These are phyloP conservation scores for Menidia beryllina DNA, from an alignment of 2,113 vertebrate genomes.

Conservation along the genomic window DNA sequence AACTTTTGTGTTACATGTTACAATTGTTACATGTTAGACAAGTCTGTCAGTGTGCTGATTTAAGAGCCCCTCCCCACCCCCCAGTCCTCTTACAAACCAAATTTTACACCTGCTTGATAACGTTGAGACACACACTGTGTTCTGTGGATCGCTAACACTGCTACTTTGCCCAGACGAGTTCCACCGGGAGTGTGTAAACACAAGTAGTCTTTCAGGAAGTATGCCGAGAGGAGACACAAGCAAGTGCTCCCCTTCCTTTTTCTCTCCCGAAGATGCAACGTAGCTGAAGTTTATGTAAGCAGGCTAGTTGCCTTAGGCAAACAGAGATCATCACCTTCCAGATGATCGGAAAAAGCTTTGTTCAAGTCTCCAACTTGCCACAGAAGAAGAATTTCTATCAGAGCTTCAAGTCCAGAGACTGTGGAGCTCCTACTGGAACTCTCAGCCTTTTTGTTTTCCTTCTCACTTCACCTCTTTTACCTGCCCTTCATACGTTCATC, in stretches of 20 bases:
- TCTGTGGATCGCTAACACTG: constrained; percentile 55
- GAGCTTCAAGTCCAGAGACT: constrained; percentile 31
- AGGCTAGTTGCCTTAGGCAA: constrained; percentile 7
- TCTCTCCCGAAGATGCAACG: constrained; percentile 24
- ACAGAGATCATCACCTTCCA: constrained; percentile 30
- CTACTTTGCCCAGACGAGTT: constrained; percentile 59
- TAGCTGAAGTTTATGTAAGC: constrained; percentile 45
- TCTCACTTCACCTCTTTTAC: constrained; percentile 59
- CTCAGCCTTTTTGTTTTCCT: constrained; percentile 48
- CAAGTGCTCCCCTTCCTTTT: background rate
- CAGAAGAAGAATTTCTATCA: constrained; percentile 25
- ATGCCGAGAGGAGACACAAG: constrained; percentile 35
- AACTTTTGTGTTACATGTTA: too few species aligned
- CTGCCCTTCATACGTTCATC: constrained; percentile 43
- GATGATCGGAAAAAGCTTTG: constrained; percentile 29
- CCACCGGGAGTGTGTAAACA: constrained; percentile 65
- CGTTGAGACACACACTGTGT: constrained; percentile 50
- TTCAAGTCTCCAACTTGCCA: constrained; percentile 14
- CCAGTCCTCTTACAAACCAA: constrained; percentile 63
- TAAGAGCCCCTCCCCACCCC: constrained; percentile 65
- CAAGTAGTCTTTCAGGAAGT: constrained; percentile 65
- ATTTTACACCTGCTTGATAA: constrained; percentile 59
- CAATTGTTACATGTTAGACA: too few species aligned
- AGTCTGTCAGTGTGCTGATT: constrained; percentile 71
- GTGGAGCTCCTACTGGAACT: constrained; percentile 49